Evolutionary conservation across 2,888 invertebrate species (phyloP).

Genomic region (Chloromyia formosa): DNA sequence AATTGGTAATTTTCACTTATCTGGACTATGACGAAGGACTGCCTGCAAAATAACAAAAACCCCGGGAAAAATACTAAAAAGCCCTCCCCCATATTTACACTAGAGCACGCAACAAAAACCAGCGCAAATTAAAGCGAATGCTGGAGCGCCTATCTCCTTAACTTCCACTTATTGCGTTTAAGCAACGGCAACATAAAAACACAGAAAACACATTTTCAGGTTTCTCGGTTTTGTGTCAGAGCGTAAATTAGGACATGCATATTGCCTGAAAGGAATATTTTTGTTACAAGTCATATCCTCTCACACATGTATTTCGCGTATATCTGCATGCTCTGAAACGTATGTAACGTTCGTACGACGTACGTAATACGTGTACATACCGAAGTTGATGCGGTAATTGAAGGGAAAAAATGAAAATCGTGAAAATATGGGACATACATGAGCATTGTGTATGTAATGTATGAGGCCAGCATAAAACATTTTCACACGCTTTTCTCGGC

Average conservation of each 20-base stretch:
- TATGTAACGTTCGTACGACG: not conserved
- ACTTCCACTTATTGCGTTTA: slow-evolving; percentile 10
- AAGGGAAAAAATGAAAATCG: slow-evolving; percentile 27
- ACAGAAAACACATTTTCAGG: slow-evolving; percentile 25
- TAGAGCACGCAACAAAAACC: not conserved
- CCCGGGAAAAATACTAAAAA: not conserved
- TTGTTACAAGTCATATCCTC: slow-evolving; percentile 35
- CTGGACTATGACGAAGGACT: slow-evolving; percentile 4
- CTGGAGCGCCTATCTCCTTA: not conserved
- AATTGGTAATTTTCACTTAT: slow-evolving; percentile 24
- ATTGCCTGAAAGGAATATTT: slow-evolving; percentile 26
- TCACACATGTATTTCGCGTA: not conserved
- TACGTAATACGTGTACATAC: slow-evolving; percentile 2
- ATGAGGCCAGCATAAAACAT: slow-evolving; percentile 14
- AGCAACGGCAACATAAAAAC: not conserved
- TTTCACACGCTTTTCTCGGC: slow-evolving; percentile 20
- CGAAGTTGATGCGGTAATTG: slow-evolving; percentile 22
- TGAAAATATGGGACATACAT: slow-evolving; percentile 23
- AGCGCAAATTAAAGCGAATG: not conserved
- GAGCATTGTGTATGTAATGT: slow-evolving; percentile 2
- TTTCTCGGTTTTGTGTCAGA: slow-evolving; percentile 15
- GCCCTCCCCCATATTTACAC: too few relatives aligned
- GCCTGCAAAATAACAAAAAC: not conserved
- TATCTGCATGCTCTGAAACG: too few relatives aligned
- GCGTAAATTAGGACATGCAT: slow-evolving; percentile 27